These are phyloP conservation scores for Calliphora vomitoria DNA, from an alignment of 2,888 invertebrate species.

Conservation along the genomic window DNA sequence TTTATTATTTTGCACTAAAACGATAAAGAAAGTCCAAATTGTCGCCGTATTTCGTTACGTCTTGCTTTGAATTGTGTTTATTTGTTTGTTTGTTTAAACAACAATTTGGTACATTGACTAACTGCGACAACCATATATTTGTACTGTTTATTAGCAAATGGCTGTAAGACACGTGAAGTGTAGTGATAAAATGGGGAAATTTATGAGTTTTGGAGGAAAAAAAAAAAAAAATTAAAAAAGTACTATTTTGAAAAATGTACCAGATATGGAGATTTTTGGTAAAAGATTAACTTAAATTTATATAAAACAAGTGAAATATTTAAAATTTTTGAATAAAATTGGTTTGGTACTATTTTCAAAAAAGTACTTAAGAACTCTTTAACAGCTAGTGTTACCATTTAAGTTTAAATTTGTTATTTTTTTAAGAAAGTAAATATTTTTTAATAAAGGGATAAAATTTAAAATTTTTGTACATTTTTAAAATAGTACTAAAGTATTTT, in stretches of 20 bases:
- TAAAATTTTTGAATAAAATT: too few relatives aligned
- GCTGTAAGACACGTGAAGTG: not conserved
- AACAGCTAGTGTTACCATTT: too few relatives aligned
- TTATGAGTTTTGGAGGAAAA: not conserved
- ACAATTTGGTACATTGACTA: conserved; percentile 44
- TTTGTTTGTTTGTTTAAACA: conserved; percentile 17
- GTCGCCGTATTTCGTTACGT: conserved; percentile 1
- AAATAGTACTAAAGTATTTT: too few relatives aligned
- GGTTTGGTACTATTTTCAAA: too few relatives aligned
- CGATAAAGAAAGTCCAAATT: conserved; percentile 75
- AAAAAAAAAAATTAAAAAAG: not conserved
- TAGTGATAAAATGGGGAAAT: not conserved
- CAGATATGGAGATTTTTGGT: too few relatives aligned
- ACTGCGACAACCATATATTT: conserved; percentile 47
- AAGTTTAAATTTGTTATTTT: too few relatives aligned
- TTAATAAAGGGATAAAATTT: too few relatives aligned
- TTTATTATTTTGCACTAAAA: conserved; percentile 51
- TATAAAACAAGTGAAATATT: too few relatives aligned
- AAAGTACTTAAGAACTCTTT: too few relatives aligned
- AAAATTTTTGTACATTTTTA: too few relatives aligned
- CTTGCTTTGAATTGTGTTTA: not conserved
- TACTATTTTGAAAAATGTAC: not conserved
- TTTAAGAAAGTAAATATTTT: too few relatives aligned
- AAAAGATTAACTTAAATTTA: too few relatives aligned
- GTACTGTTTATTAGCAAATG: conserved; percentile 65